A percentile compares a stretch with the other conserved stretches of the same genome.
phyloP scores from a whole-genome alignment of 1,140 invertebrate genomes.

The Hyles euphorbiae region DNA sequence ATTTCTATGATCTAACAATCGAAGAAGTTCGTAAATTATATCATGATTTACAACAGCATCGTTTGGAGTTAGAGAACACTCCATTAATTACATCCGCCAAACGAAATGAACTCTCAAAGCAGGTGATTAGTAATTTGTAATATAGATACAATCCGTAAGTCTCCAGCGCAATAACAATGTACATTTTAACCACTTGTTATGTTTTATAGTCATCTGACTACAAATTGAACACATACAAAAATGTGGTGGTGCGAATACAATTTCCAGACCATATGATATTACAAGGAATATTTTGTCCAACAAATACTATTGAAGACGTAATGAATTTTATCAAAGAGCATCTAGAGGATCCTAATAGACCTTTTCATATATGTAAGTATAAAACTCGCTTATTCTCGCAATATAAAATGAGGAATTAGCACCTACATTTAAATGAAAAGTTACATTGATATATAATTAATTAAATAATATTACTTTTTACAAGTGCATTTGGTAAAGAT shows the following conservation, averaged over 20 bases:
- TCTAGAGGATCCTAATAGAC: constrained; percentile 76
- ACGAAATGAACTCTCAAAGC: constrained; percentile 78
- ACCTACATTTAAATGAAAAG: no score
- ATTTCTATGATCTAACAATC: constrained; percentile 89
- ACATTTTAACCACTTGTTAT: no score
- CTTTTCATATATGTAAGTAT: constrained; percentile 86
- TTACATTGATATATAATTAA: no score
- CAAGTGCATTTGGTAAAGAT: no score
- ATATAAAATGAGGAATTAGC: no score
- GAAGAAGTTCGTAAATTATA: constrained; percentile 85
- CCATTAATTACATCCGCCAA: constrained; percentile 81
- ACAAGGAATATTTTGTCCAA: constrained; percentile 85
- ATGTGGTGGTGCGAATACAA: constrained; percentile 85
- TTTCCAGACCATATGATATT: constrained; percentile 88
- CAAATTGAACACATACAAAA: constrained; percentile 81
- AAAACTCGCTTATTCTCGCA: no score
- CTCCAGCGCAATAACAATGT: no score
- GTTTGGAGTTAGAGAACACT: constrained; percentile 78
- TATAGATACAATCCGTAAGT: no score
- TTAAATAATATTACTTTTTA: no score
- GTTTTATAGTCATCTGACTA: constrained; percentile 64
- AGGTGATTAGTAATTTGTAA: constrained; percentile 40
- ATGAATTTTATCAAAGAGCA: constrained; percentile 83
- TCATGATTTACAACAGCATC: constrained; percentile 80
- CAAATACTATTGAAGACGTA: constrained; percentile 81